A percentile compares a stretch with the other conserved stretches of the same genome.
Conservation (phyloP, 2,113 vertebrate genomes). For the Prunella himalayana region DNA sequence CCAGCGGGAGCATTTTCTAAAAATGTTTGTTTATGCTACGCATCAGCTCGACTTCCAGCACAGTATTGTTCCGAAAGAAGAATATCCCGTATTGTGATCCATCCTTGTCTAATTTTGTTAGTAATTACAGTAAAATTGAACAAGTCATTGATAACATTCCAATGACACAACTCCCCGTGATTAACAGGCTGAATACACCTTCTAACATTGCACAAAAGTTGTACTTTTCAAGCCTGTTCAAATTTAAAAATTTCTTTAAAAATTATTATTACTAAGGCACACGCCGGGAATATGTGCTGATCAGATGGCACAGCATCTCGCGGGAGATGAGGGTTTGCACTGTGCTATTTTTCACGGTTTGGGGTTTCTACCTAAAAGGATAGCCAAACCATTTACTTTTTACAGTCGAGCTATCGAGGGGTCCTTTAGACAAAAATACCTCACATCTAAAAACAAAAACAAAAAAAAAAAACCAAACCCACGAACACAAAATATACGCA, state of each 20-base stretch:
- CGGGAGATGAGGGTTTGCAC: background rate
- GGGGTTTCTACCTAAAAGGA: background rate
- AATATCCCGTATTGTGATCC: constrained; percentile 63
- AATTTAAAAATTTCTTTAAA: background rate
- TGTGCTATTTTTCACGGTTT: background rate
- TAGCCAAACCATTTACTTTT: background rate
- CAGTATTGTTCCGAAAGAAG: constrained; percentile 36
- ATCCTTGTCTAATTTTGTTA: constrained; percentile 65
- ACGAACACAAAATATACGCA: background rate
- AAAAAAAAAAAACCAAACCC: accelerated
- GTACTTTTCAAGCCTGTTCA: constrained; percentile 58
- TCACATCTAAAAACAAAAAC: background rate
- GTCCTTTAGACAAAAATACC: background rate
- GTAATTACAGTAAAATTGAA: constrained; percentile 70
- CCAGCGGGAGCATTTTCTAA: background rate
- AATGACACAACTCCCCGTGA: constrained; percentile 57
- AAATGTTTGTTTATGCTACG: constrained; percentile 21
- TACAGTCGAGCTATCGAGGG: background rate
- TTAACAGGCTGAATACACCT: constrained; percentile 70
- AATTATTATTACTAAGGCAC: background rate
- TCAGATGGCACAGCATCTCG: background rate
- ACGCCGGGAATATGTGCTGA: background rate
- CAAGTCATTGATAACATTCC: constrained; percentile 69
- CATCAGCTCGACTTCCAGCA: background rate
- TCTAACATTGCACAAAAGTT: constrained; percentile 51